Evolutionary conservation across 2,113 vertebrate genomes (phyloP), one percentile per base, ranked within the genome.

Genomic region (Corvus hawaiiensis): DNA sequence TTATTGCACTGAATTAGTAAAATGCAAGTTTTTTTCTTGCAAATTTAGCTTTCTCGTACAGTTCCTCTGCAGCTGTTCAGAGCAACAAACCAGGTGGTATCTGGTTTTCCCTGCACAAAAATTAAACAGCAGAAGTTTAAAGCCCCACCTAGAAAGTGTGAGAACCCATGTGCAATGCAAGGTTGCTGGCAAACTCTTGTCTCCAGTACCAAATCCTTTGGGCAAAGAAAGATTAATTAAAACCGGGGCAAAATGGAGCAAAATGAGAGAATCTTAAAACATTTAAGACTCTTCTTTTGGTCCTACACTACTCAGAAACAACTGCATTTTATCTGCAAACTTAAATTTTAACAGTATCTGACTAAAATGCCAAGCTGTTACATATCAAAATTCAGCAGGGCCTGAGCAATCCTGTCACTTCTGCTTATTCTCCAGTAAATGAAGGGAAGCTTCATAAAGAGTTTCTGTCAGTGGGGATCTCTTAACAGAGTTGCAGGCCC

Each of bases 271-370:
- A n/a, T 64, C 28, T 23, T 46, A 68, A 58, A 35, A 56, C 54
- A 46, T 66, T 77, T 82, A 84, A 7, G 54, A 32, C 54, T 89
- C 68, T 67, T 84, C 56, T 79, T 71, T 56, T 91, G 48, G 66
- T 67, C 74, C 61, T 84, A n/a, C 8, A 15, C 78, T 96, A 73
- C 49, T 91, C 74, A 89, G 28, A 33, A 89, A 62, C 69, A 87
- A 93, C 77, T 75, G 81, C n/a, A 76, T 94, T 94, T 94, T 94
- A 78, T 91, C 93, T 69, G 46, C 26, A 79, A 69, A 87, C 81
- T 56, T 89, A 72, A 81, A 91, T 67, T 90, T 87, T 84, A 84
- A 89, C 74, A 82, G 30, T 62, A 73, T 91, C 71, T 96, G 89
- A 95, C 91, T 92, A 73, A 89, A 85, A 89, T 43, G 52, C 71